Evolutionary conservation across 1,140 invertebrate genomes (phyloP).

Genomic region (Radopholus similis): DNA sequence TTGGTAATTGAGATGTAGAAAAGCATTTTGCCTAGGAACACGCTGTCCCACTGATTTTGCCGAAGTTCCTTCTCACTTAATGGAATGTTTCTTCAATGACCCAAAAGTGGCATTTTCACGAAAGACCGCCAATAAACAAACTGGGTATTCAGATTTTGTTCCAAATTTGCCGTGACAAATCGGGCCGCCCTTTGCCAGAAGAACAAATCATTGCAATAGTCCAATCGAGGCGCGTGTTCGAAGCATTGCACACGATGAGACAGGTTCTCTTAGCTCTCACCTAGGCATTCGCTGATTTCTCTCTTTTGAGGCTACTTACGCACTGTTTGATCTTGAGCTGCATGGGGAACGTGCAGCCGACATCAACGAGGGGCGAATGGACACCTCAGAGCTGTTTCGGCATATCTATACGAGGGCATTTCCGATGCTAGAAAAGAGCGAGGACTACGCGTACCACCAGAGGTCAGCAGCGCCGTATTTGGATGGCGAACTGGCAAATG

Average conservation of each 20-base stretch:
- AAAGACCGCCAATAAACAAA: slow-evolving; percentile 4
- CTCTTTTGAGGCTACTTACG: slow-evolving; percentile 36
- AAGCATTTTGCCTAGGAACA: slow-evolving; percentile 65
- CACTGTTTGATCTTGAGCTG: slow-evolving; percentile 55
- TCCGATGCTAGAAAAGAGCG: slow-evolving; percentile 37
- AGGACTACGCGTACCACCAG: slow-evolving; percentile 78
- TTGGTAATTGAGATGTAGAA: slow-evolving; percentile 7
- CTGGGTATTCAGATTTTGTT: slow-evolving; percentile 70
- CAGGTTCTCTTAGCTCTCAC: slow-evolving; percentile 18
- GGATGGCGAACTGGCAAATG: neutral
- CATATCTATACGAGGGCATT: slow-evolving; percentile 70
- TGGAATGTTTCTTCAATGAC: slow-evolving; percentile 94
- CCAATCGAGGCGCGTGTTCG: slow-evolving; percentile 39
- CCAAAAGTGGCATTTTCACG: slow-evolving; percentile 68
- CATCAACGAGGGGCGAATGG: slow-evolving; percentile 37
- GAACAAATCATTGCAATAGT: slow-evolving; percentile 43
- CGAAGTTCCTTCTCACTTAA: slow-evolving; percentile 92
- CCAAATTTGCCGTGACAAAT: slow-evolving; percentile 66
- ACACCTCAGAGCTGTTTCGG: slow-evolving; percentile 73
- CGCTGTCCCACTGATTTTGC: slow-evolving; percentile 94
- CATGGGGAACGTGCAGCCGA: slow-evolving; percentile 45
- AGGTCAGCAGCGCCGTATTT: slow-evolving; percentile 64
- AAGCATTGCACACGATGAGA: slow-evolving; percentile 44
- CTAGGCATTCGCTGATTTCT: neutral
- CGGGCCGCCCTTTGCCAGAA: slow-evolving; percentile 2